Evolutionary conservation across 2,113 vertebrate genomes (phyloP).

Genomic region (Tenrec ecaudatus): DNA sequence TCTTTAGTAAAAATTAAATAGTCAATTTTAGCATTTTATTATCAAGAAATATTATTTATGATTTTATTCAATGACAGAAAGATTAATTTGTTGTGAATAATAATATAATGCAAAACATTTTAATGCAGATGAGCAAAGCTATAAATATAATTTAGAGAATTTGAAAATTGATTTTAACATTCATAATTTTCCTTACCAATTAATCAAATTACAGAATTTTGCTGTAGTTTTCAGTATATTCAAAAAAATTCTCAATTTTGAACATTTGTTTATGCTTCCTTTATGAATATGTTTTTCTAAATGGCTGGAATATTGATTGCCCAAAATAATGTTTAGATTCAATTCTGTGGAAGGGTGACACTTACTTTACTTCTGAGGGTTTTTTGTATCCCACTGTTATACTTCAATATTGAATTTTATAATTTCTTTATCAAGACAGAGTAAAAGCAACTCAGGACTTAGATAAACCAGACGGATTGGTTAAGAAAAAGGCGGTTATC

Average conservation of each 20-base stretch:
- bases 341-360: slow-evolving; percentile 61
- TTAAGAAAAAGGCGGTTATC: slow-evolving; percentile 80
- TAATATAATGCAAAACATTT: slow-evolving; percentile 63
- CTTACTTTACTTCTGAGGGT: slow-evolving; percentile 44
- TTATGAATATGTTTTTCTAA: slow-evolving; percentile 82
- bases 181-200: slow-evolving; percentile 74
- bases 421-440: slow-evolving; percentile 75
- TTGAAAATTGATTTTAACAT: slow-evolving; percentile 75
- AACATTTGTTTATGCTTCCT: slow-evolving; percentile 70
- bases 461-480: slow-evolving; percentile 77
- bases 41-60: slow-evolving; percentile 12
- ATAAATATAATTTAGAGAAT: slow-evolving; percentile 73
- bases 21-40: slow-evolving; percentile 56
- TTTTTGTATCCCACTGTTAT: slow-evolving; percentile 80
- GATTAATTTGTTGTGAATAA: slow-evolving; percentile 64
- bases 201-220: slow-evolving; percentile 79
- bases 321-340: slow-evolving; percentile 80
- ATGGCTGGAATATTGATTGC: slow-evolving; percentile 69
- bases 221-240: slow-evolving; percentile 77
- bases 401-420: slow-evolving; percentile 79
- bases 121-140: slow-evolving; percentile 55
- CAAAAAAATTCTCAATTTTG: slow-evolving; percentile 79
- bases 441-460: slow-evolving; percentile 56
- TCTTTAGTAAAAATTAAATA: neutral
- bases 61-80: slow-evolving; percentile 54